A percentile compares a stretch with the other conserved stretches of the same genome.
Conservation (phyloP, 2,113 vertebrate genomes). For the Rafetus swinhoei region DNA sequence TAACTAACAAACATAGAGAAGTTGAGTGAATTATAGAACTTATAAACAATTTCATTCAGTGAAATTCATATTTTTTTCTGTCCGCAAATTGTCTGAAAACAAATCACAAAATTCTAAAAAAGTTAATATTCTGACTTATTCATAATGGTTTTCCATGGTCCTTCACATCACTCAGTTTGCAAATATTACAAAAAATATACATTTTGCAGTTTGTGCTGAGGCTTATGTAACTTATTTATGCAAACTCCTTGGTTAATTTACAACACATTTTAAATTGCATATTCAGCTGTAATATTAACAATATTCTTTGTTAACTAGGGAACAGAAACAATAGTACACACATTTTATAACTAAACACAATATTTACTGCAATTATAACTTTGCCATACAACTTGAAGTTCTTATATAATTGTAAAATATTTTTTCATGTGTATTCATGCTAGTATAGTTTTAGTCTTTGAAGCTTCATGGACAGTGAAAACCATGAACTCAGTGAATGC, state of each 20-base stretch:
- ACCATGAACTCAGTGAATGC: neutral
- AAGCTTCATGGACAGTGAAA: neutral
- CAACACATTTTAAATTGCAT: neutral
- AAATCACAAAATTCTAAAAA: constrained; percentile 28
- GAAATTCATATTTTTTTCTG: neutral
- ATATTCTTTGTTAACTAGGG: neutral
- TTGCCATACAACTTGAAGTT: neutral
- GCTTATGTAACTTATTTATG: neutral
- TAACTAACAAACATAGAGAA: neutral
- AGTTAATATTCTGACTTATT: constrained; percentile 35
- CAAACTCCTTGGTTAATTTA: neutral
- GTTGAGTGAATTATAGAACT: neutral
- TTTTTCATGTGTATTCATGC: neutral
- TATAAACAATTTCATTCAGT: neutral
- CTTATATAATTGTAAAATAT: neutral
- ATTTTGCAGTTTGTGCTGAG: neutral
- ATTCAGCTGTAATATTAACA: neutral
- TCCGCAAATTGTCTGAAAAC: neutral
- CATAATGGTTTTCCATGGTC: neutral
- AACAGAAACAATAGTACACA: neutral
- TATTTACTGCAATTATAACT: neutral
- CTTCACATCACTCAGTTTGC: neutral
- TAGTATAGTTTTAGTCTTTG: neutral
- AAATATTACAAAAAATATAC: neutral
- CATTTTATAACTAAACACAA: neutral